Percentiles rank a stretch among this genome's conserved stretches.
These are phyloP conservation scores for Andrena chrysosceles DNA, from an alignment of 2,888 invertebrate genomes.

Conservation along the genomic window DNA sequence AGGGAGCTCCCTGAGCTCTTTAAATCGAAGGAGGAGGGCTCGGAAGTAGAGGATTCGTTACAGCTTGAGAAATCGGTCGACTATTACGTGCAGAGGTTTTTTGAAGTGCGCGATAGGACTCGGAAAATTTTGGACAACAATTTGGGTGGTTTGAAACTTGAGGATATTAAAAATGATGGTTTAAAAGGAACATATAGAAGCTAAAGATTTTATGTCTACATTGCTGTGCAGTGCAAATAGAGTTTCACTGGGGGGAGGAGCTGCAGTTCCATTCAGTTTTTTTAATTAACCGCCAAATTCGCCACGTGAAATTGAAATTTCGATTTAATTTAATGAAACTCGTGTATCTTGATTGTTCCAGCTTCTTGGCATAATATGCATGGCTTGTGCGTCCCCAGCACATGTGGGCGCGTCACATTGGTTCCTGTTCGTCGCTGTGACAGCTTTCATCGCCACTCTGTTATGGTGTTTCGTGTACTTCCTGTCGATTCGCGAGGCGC, in stretches of 20 bases:
- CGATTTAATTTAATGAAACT: background rate
- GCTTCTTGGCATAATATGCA: slow-evolving; percentile 94
- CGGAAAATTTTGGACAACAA: slow-evolving; percentile 32
- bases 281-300: no score
- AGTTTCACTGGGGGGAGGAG: no score
- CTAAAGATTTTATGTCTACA: background rate
- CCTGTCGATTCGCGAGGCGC: slow-evolving; percentile 91
- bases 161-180: background rate
- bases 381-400: slow-evolving; percentile 92
- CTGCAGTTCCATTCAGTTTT: no score
- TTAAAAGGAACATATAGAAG: background rate
- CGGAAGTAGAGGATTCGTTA: background rate
- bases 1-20: slow-evolving; percentile 64
- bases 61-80: slow-evolving; percentile 13
- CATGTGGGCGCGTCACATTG: slow-evolving; percentile 89
- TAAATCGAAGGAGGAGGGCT: background rate
- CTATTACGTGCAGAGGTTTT: slow-evolving; percentile 59
- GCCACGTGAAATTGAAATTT: background rate
- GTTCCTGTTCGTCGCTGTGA: slow-evolving; percentile 94
- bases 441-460: slow-evolving; percentile 93
- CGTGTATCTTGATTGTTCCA: slow-evolving; percentile 85
- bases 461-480: slow-evolving; percentile 93
- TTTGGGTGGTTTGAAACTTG: background rate
- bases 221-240: no score
- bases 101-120: slow-evolving; percentile 74